These are phyloP conservation scores for Drosophila saltans DNA, from an alignment of 1,140 invertebrate genomes.

Conservation along the genomic window DNA sequence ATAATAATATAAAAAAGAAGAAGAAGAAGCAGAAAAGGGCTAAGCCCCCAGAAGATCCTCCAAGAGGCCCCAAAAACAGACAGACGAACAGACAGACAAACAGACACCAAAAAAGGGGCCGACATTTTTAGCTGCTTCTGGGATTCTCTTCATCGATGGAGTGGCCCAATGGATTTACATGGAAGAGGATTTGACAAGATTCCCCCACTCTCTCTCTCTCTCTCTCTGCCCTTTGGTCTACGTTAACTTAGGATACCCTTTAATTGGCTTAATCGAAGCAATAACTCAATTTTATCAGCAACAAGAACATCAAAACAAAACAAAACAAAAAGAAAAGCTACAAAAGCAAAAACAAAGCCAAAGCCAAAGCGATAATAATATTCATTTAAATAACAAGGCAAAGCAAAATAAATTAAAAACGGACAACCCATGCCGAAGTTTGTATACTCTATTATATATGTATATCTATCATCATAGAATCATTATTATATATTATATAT, in stretches of 20 bases:
- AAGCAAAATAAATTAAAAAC: background rate
- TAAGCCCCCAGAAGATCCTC: constrained; percentile 1
- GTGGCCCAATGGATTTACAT: background rate
- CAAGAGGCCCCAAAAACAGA: background rate
- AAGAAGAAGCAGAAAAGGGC: constrained; percentile 28
- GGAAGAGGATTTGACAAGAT: constrained; percentile 19
- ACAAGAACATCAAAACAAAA: constrained; percentile 25
- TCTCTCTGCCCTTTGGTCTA: background rate
- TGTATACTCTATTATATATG: no score
- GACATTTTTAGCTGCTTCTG: background rate
- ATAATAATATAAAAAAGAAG: background rate
- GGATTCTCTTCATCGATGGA: background rate
- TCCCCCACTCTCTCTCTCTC: background rate
- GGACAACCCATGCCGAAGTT: no score
- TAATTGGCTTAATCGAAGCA: constrained; percentile 74
- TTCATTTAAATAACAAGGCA: constrained; percentile 30
- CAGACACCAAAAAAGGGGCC: constrained; percentile 13
- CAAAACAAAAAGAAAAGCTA: no score
- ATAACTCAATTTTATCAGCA: constrained; percentile 78
- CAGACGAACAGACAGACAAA: background rate
- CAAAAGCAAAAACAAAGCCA: background rate
- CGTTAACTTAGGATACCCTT: constrained; percentile 57
- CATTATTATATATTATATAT: no score
- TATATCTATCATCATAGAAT: no score
- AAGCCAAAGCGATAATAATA: constrained; percentile 49